Evolutionary conservation across 2,888 invertebrate genomes (phyloP).

Genomic region (Epiblema foenella): DNA sequence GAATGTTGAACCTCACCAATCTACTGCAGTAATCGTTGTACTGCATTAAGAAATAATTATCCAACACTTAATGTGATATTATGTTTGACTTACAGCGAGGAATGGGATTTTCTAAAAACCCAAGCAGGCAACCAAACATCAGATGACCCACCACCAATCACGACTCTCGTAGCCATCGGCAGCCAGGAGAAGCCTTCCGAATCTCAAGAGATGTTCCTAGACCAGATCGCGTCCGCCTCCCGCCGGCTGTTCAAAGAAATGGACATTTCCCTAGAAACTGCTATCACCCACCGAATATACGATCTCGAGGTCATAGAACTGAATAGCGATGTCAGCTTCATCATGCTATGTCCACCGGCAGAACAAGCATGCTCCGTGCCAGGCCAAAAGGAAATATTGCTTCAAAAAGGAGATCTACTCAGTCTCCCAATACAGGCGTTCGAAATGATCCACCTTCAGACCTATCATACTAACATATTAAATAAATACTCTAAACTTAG

Average conservation of each 20-base stretch:
- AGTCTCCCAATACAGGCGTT: constrained; percentile 97
- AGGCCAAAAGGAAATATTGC: constrained; percentile 92
- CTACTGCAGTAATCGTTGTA: too few species aligned
- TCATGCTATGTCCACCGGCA: constrained; percentile 96
- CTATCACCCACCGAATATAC: constrained; percentile 92
- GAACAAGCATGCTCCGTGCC: constrained; percentile 97
- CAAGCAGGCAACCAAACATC: constrained; percentile 70
- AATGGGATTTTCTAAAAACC: constrained; percentile 95
- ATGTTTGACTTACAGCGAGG: constrained; percentile 88
- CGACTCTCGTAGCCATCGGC: constrained; percentile 67
- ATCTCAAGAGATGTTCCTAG: constrained; percentile 92
- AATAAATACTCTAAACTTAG: constrained; percentile 96
- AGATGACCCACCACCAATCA: constrained; percentile 65
- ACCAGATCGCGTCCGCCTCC: constrained; percentile 90
- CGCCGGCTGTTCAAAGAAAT: constrained; percentile 91
- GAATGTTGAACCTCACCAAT: too few species aligned
- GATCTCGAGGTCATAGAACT: constrained; percentile 97
- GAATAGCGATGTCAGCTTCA: constrained; percentile 94
- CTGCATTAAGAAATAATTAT: too few species aligned
- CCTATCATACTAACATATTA: constrained; percentile 96
- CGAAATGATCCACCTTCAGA: constrained; percentile 97
- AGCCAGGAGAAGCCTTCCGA: constrained; percentile 85
- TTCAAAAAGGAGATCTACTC: constrained; percentile 93
- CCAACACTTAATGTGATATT: constrained; percentile 9
- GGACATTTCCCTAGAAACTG: constrained; percentile 90